Conservation (phyloP, 2,113 vertebrate species). For the Hemichromis elongatus region DNA sequence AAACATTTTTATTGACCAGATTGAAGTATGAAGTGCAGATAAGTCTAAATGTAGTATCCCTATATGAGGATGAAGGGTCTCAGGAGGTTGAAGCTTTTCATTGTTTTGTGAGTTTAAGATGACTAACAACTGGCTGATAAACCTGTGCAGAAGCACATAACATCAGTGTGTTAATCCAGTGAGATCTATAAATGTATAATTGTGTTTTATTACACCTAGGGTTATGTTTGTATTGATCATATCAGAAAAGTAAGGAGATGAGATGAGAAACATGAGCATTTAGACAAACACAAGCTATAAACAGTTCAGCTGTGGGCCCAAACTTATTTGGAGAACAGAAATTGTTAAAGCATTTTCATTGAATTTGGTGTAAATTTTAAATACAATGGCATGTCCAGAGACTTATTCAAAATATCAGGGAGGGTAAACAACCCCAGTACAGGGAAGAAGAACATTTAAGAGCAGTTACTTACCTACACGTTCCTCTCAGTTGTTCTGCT, state of each 20-base stretch:
- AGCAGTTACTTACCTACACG: background rate
- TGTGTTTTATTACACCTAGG: background rate
- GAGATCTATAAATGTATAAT: background rate
- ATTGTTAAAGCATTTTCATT: background rate
- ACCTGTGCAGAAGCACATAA: background rate
- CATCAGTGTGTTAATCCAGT: background rate
- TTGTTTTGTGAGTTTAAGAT: background rate
- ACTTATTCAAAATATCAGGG: background rate
- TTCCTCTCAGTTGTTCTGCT: background rate
- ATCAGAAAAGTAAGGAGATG: background rate
- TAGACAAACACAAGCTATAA: background rate
- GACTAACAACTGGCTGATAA: background rate
- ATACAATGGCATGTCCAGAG: background rate
- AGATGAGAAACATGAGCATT: accelerated
- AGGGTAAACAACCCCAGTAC: background rate
- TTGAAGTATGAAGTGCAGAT: background rate
- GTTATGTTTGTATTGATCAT: background rate
- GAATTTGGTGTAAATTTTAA: background rate
- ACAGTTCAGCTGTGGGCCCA: background rate
- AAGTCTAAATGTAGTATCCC: background rate
- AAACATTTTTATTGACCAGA: background rate
- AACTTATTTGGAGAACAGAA: background rate
- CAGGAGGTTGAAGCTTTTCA: background rate
- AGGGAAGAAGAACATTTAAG: background rate
- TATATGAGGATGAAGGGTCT: background rate